Percentiles rank a stretch among this genome's conserved stretches.
Conservation (phyloP, 2,113 vertebrate species). For the Leptosomus discolor region DNA sequence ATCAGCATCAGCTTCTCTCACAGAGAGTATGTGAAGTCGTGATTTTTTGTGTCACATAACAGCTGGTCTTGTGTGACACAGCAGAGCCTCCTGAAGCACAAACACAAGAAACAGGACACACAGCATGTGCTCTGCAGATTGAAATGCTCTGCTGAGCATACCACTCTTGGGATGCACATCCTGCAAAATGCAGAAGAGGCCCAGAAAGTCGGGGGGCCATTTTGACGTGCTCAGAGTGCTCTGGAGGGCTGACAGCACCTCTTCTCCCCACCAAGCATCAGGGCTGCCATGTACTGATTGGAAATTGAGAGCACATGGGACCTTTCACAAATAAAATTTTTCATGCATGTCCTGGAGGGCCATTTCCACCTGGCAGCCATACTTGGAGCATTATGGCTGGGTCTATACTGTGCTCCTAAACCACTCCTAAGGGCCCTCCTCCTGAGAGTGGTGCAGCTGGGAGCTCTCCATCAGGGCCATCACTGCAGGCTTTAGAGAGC, state of each 20-base stretch:
- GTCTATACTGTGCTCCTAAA: not conserved
- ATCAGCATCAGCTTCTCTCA: not conserved
- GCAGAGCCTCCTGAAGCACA: not conserved
- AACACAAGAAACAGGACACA: not conserved
- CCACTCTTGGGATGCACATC: not conserved
- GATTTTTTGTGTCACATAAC: not conserved
- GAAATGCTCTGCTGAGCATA: not conserved
- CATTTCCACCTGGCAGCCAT: not conserved
- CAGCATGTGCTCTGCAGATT: not conserved
- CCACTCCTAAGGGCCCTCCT: not conserved
- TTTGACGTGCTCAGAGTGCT: not conserved
- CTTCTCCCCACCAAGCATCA: not conserved
- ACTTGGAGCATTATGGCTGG: not conserved
- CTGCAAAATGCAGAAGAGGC: not conserved
- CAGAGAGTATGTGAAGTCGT: not conserved
- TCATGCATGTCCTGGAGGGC: not conserved
- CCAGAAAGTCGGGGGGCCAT: rapidly evolving
- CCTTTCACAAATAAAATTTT: not conserved
- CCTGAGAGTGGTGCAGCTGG: not conserved
- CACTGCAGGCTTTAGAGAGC: not conserved
- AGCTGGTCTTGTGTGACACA: not conserved
- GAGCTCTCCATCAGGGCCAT: rapidly evolving
- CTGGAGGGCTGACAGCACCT: not conserved
- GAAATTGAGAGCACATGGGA: not conserved
- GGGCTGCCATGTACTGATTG: not conserved